Evolutionary conservation across 2,113 vertebrate species (phyloP), one percentile per base, ranked within the genome.

Genomic region (Cichladusa arquata): DNA sequence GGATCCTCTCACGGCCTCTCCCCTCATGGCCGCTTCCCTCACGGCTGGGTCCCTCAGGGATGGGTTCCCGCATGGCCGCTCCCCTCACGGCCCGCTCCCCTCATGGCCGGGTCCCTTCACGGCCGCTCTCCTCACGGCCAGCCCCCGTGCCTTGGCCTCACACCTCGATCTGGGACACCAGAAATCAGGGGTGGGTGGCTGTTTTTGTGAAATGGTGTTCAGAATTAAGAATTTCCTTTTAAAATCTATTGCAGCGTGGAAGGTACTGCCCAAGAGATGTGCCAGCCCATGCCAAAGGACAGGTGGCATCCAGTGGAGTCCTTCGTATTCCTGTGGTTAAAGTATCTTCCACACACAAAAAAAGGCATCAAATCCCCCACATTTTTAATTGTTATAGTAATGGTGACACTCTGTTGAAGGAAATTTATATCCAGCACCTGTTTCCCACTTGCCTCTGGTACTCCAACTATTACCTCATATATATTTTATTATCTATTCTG

Each of bases 351-450:
- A 26, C 14, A 8, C 34, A 64, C 19, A 53, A 12, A 16, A 54
- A 36, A 40, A 38, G 22, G 25, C 34, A n/a, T 76, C 29, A 26
- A 61, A 29, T 12, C n/a, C 8, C 48, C 8, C 62, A 36, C 40
- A 31, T 54, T 62, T 74, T 88, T 81, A 90, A 83, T 77, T 81
- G 42, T 44, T 79, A 56, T 0, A 83, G 67, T 50, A 42, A 56
- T 8, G 8, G 40, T 24, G 78, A 53, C 20, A 18, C 0, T 1
- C 54, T 92, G 76, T 28, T 81, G 47, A 71, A 54, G 34, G 81
- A 72, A 56, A 85, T 92, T 72, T 58, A 53, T 88, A 87, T 45
- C 87, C n/a, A 29, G 44, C 65, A 90, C 61, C 88, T 86, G n/a
- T 40, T 69, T 84, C 45, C 42, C 24, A 6, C 34, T 81, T 65